Percentiles rank a stretch among this genome's conserved stretches.
Evolutionary conservation across 2,888 invertebrate species (phyloP).

Genomic region (Nesidiocoris tenuis): DNA sequence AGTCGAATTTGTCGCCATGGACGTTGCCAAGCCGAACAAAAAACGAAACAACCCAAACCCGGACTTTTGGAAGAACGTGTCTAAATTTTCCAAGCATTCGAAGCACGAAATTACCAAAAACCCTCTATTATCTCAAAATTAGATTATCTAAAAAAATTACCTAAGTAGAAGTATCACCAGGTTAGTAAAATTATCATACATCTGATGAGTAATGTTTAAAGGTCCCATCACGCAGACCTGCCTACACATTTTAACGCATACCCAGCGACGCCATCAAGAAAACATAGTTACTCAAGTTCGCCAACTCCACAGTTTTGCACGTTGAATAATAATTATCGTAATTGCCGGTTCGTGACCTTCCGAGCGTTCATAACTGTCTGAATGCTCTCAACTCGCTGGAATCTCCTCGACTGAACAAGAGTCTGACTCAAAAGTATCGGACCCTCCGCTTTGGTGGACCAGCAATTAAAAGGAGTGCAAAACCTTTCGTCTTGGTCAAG

Average conservation of each 20-base stretch:
- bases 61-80: no score
- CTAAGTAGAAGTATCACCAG: no score
- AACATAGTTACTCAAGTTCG: background rate
- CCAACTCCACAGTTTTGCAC: background rate
- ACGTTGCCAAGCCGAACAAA: no score
- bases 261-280: no score
- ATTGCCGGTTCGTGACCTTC: background rate
- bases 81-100: slow-evolving; percentile 11
- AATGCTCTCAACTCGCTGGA: background rate
- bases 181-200: no score
- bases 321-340: no score
- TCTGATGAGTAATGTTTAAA: no score
- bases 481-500: slow-evolving; percentile 32
- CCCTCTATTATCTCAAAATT: background rate
- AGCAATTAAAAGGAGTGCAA: slow-evolving; percentile 36
- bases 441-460: slow-evolving; percentile 20
- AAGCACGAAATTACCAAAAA: slow-evolving; percentile 1
- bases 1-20: no score
- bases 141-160: slow-evolving; percentile 20
- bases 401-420: background rate
- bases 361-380: no score
- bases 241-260: no score
- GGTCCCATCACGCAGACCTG: no score
- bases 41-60: no score
- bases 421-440: slow-evolving; percentile 24